Evolutionary conservation across 1,140 invertebrate genomes (phyloP), one percentile per base, ranked within the genome.

Genomic region (Bombus confusus): DNA sequence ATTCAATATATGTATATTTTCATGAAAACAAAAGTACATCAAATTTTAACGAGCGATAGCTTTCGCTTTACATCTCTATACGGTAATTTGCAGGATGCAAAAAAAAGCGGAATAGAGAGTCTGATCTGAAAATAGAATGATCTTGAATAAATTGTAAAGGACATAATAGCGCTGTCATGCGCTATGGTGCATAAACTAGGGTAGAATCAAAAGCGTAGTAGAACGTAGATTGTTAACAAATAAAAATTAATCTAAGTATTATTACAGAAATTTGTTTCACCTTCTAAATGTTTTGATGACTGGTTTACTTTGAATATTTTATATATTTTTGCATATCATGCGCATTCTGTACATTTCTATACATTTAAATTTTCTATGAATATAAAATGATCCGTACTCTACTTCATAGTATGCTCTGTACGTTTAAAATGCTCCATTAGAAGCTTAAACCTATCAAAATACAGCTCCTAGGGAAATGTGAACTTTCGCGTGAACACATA

Each of bases 181-280:
- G 52, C 79, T 68, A 28, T 59, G 71, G 41, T 85, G 71, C 84
- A 81, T 81, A 85, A 85, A 85, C 47, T 76, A 22, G 41, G 73
- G 43, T 76, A 52, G 18, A 83, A 37, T 52, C 3, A 37, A 82
- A 82, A 6, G 15, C 15, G 5, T 18, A 9, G 72, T 37, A n/a
- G 15, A 41, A n/a, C 4, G 5, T 25, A 15, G 3, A 71, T 71
- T 9, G n/a, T 64, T 13, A 18, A 28, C 5, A 66, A 79, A 43
- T 73, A 41, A 73, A 25, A 41, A 25, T 31, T 34, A 52, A 31
- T 57, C 5, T 18, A 37, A 9, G 34, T 22, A 39, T 39, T 43
- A 64, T 25, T 52, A 52, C 6, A 22, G 0, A 31, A 47, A 43
- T 52, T 52, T 52, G 18, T 52, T 52, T 52, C 47, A 22, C 47